Base-by-base conservation (phyloP, 2,888 invertebrate species). In the Brachypterus glaber region DNA sequence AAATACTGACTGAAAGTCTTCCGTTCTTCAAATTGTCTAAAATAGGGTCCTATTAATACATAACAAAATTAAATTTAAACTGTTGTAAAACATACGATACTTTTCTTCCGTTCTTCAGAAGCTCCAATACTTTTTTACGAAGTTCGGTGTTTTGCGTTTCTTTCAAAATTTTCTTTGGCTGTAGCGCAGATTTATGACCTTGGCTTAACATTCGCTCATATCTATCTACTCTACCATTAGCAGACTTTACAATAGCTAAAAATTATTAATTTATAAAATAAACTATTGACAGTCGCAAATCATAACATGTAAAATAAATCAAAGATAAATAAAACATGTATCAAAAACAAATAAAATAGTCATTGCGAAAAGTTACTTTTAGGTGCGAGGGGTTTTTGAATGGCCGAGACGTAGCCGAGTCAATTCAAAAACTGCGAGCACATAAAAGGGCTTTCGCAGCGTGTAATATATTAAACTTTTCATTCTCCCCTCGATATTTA, bases 1-100 rank as follows among this genome's bases (percentile, higher is more conserved):
- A 89, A 72, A 68, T 82, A 89, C 52, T 81, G 72, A 1, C 82
- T 80, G 63, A 89, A 89, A 0, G 81, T 78, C 61, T 80, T 81
- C 4, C 88, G 73, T 0, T 81, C 77, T 59, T 87, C 82, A 39
- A 74, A 73, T 63, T 71, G 71, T 11, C 78, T 78, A 65, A 26
- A 61, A 63, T 41, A 46, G 33, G 7, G 9, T 21, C 21, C 21
- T 21, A 21, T 21, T 7, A 21, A 7, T 17, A 12, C 9, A 14
- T n/a, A 17, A 21, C n/a, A 18, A 13, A 33, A 4, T n/a, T n/a
- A 17, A 13, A n/a, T 14, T n/a, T n/a, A 4, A 5, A 13, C 24
- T 21, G 12, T 5, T 18, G 9, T 17, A 46, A 41, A 25, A 67
- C 72, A 65, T 47, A 82, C 82, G 81, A 79, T 50, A 83, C 72